Evolutionary conservation across 2,888 invertebrate species (phyloP).

Genomic region (Nemoura dubitans): DNA sequence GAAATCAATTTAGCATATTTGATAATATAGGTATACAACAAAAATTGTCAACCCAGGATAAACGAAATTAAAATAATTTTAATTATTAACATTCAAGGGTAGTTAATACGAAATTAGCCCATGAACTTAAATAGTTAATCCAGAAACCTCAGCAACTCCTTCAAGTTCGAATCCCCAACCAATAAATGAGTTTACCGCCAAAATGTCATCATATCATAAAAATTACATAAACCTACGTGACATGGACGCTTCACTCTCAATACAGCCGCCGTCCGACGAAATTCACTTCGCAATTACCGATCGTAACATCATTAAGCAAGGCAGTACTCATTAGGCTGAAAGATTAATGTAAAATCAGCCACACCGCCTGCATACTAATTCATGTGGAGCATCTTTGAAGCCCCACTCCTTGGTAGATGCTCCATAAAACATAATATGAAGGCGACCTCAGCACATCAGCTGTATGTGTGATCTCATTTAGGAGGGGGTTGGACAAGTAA

Average conservation of each 20-base stretch:
- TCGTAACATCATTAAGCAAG: background rate
- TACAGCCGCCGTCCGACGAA: background rate
- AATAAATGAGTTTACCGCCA: background rate
- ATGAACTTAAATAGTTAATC: background rate
- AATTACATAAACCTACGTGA: background rate
- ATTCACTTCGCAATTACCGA: background rate
- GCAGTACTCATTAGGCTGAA: background rate
- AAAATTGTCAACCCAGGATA: too few species aligned
- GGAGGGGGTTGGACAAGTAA: slow-evolving; percentile 15
- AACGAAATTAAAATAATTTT: too few species aligned
- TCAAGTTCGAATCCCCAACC: background rate
- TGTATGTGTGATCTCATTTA: slow-evolving; percentile 24
- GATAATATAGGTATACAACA: too few species aligned
- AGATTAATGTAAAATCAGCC: background rate
- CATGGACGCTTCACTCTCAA: background rate
- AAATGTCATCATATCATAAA: background rate
- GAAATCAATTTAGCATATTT: too few species aligned
- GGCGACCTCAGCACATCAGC: background rate
- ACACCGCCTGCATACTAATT: background rate
- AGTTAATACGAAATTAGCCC: too few species aligned
- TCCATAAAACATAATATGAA: background rate
- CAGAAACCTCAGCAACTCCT: background rate
- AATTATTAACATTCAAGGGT: too few species aligned
- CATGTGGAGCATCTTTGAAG: background rate
- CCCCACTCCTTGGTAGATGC: background rate